phyloP scores from a whole-genome alignment of 2,888 invertebrate species.

The Brachyptera risi region DNA sequence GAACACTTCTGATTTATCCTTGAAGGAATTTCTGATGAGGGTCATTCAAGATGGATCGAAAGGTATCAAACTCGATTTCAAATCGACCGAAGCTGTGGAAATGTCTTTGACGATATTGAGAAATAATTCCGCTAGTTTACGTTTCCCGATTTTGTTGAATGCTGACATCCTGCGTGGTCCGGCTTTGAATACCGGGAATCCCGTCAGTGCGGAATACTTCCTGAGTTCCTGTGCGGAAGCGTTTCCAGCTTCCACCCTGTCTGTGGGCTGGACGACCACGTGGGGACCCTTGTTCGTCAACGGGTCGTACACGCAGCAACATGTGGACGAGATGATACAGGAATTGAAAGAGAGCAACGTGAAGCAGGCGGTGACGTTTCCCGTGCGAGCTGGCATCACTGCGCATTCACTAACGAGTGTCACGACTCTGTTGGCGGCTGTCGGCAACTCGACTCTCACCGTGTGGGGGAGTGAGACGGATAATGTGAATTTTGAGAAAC shows the following conservation, averaged over 20 bases:
- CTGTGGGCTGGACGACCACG: conserved; percentile 82
- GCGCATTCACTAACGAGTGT: conserved; percentile 61
- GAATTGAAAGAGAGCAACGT: conserved; percentile 39
- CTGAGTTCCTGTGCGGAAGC: conserved; percentile 52
- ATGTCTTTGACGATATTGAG: conserved; percentile 51
- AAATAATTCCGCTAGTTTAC: conserved; percentile 49
- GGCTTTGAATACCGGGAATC: conserved; percentile 50
- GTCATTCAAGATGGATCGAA: conserved; percentile 51
- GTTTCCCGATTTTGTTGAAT: conserved; percentile 78
- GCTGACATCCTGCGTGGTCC: conserved; percentile 82
- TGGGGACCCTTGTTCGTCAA: conserved; percentile 46
- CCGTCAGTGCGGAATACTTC: conserved; percentile 62
- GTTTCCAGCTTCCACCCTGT: conserved; percentile 64
- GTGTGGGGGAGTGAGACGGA: conserved; percentile 73
- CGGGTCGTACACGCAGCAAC: conserved; percentile 57
- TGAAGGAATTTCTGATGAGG: conserved; percentile 64
- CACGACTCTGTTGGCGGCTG: conserved; percentile 50
- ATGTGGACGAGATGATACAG: conserved; percentile 64
- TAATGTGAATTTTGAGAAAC: conserved; percentile 58
- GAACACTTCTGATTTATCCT: conserved; percentile 65
- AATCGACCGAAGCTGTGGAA: conserved; percentile 68
- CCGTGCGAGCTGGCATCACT: conserved; percentile 67
- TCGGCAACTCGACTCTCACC: conserved; percentile 63
- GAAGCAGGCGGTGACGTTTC: conserved; percentile 72
- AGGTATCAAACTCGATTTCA: conserved; percentile 89